phyloP scores from a whole-genome alignment of 2,113 vertebrate genomes.

The Megalops atlanticus region DNA sequence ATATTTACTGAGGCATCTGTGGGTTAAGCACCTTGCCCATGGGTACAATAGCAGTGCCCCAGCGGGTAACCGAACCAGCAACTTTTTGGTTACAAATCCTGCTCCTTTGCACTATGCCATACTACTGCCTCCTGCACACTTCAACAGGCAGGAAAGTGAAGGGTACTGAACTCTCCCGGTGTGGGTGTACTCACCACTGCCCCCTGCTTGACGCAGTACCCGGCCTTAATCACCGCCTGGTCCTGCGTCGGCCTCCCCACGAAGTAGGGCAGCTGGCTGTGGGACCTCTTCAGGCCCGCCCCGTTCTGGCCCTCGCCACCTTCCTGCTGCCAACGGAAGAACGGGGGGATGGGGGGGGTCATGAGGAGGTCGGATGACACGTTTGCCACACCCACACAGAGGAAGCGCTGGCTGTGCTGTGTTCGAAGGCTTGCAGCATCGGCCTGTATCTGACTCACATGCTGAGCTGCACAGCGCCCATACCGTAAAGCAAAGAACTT shows the following conservation, averaged over 20 bases:
- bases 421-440: background rate
- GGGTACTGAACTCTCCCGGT: too few relatives aligned
- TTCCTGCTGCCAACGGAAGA: constrained; percentile 68
- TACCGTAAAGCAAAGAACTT: too few relatives aligned
- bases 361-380: background rate
- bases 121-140: too few relatives aligned
- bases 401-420: too few relatives aligned
- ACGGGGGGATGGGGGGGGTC: background rate
- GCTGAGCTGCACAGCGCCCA: background rate
- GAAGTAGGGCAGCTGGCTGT: constrained; percentile 83
- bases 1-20: too few relatives aligned
- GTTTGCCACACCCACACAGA: constrained; percentile 30
- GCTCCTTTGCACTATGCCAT: too few relatives aligned
- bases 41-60: too few relatives aligned
- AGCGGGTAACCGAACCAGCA: too few relatives aligned
- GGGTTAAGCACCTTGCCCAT: too few relatives aligned
- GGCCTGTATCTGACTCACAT: background rate
- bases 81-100: too few relatives aligned
- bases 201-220: constrained; percentile 94
- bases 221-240: constrained; percentile 84
- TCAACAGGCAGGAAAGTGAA: too few relatives aligned
- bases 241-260: constrained; percentile 77
- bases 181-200: constrained; percentile 91
- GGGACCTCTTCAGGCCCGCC: constrained; percentile 73
- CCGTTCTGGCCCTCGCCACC: constrained; percentile 78